Evolutionary conservation across 1,140 invertebrate species (phyloP).

Genomic region (Drosophila sp.): DNA sequence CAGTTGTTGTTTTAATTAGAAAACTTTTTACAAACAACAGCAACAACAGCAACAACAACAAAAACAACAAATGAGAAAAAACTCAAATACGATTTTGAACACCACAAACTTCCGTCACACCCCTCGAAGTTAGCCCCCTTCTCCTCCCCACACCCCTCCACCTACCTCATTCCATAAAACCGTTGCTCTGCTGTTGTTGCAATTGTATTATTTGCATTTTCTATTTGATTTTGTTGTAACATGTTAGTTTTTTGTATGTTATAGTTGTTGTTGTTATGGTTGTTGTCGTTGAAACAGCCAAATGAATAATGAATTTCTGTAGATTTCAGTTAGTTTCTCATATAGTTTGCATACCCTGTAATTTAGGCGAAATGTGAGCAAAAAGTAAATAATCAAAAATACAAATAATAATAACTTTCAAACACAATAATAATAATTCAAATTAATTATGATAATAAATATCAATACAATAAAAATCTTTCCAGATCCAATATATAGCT

Average conservation of each 20-base stretch:
- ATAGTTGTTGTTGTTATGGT: constrained; percentile 8
- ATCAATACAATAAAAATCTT: too few species aligned
- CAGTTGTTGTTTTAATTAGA: constrained; percentile 83
- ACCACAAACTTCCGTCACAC: constrained; percentile 57
- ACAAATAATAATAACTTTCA: background rate
- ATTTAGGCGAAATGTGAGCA: background rate
- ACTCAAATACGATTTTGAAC: constrained; percentile 78
- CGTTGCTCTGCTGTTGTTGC: constrained; percentile 30
- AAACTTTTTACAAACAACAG: constrained; percentile 65
- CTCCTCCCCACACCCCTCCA: background rate
- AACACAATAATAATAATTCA: too few species aligned
- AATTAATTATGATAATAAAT: background rate
- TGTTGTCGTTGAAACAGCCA: constrained; percentile 32
- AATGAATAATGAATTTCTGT: constrained; percentile 81
- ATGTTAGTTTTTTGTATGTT: constrained; percentile 27
- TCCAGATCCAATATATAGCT: too few species aligned
- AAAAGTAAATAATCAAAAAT: constrained; percentile 5
- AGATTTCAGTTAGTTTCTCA: constrained; percentile 52
- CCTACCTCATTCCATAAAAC: too few species aligned
- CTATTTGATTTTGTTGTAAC: constrained; percentile 73
- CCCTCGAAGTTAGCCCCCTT: background rate
- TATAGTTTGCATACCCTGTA: constrained; percentile 29
- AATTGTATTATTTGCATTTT: constrained; percentile 74
- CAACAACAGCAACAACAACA: constrained; percentile 35
- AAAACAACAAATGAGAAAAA: constrained; percentile 57